Evolutionary conservation across 2,888 invertebrate species (phyloP).

Genomic region (Cantharis lateralis): DNA sequence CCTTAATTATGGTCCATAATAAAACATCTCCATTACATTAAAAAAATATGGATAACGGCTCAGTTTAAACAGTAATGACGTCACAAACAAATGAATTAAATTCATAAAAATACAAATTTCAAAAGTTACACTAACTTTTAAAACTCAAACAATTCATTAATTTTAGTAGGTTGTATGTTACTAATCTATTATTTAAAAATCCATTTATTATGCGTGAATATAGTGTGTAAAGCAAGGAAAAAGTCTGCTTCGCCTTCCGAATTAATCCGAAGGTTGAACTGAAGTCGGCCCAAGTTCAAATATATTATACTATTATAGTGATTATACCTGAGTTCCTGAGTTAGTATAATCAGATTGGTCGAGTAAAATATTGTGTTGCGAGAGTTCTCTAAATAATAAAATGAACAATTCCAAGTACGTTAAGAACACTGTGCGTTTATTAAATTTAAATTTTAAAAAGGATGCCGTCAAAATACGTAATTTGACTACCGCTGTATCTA

Average conservation of each 20-base stretch:
- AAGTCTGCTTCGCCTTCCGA: neutral
- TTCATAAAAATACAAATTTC: no score
- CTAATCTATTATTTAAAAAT: no score
- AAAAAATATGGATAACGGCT: no score
- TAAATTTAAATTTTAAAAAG: neutral
- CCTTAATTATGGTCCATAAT: no score
- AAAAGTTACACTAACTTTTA: no score
- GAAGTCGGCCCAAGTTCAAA: neutral
- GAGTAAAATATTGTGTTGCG: neutral
- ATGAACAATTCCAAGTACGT: neutral
- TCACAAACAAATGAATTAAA: no score
- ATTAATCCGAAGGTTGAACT: neutral
- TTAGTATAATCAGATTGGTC: neutral
- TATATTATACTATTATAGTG: neutral
- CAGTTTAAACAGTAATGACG: no score
- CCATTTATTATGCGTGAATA: no score
- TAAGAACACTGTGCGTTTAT: neutral
- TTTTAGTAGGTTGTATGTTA: no score
- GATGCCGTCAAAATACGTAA: constrained; percentile 26
- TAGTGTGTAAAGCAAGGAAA: no score
- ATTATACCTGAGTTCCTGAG: neutral
- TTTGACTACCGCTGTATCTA: constrained; percentile 28
- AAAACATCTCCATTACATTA: no score
- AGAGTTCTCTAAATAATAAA: neutral
- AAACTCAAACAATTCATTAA: no score